phyloP scores from a whole-genome alignment of 2,797 vertebrate species.

The Rhinophrynus dorsalis region DNA sequence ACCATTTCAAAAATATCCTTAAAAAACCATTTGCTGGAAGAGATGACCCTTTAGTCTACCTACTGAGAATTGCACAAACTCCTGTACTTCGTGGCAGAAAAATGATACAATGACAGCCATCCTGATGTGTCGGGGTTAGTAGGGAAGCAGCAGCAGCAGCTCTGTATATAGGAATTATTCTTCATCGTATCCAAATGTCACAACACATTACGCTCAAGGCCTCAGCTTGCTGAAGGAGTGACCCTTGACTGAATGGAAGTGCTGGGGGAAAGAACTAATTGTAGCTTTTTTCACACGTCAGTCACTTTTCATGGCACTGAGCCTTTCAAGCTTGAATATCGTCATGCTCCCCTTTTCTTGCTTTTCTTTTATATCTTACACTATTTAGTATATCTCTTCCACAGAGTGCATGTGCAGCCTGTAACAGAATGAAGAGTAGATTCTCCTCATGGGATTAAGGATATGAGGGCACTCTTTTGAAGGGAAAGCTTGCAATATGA shows the following conservation, averaged over 20 bases:
- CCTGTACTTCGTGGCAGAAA: slow-evolving; percentile 68
- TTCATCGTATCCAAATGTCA: slow-evolving; percentile 85
- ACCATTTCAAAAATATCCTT: slow-evolving; percentile 72
- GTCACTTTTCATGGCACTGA: slow-evolving; percentile 69
- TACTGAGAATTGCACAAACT: slow-evolving; percentile 62
- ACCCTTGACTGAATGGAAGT: slow-evolving; percentile 72
- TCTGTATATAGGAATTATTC: slow-evolving; percentile 84
- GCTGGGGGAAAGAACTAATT: slow-evolving; percentile 77
- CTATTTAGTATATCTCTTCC: slow-evolving; percentile 16
- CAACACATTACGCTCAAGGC: slow-evolving; percentile 80
- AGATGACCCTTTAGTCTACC: slow-evolving; percentile 65
- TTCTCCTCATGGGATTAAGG: slow-evolving; percentile 23
- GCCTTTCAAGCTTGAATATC: slow-evolving; percentile 74
- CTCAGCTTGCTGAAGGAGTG: slow-evolving; percentile 68
- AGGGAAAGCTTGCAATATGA: slow-evolving; percentile 30
- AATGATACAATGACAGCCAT: slow-evolving; percentile 83
- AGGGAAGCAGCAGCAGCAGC: slow-evolving; percentile 54
- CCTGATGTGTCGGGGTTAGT: slow-evolving; percentile 73
- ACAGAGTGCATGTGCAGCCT: not conserved
- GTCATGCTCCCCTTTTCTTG: slow-evolving; percentile 67
- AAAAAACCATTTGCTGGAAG: slow-evolving; percentile 72
- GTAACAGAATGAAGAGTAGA: slow-evolving; percentile 20
- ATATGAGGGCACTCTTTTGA: slow-evolving; percentile 31
- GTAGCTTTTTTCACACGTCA: slow-evolving; percentile 79
- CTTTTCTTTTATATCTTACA: slow-evolving; percentile 51